Evolutionary conservation across 2,113 vertebrate genomes (phyloP).

Genomic region (Brachyhypopomus occidentalis): DNA sequence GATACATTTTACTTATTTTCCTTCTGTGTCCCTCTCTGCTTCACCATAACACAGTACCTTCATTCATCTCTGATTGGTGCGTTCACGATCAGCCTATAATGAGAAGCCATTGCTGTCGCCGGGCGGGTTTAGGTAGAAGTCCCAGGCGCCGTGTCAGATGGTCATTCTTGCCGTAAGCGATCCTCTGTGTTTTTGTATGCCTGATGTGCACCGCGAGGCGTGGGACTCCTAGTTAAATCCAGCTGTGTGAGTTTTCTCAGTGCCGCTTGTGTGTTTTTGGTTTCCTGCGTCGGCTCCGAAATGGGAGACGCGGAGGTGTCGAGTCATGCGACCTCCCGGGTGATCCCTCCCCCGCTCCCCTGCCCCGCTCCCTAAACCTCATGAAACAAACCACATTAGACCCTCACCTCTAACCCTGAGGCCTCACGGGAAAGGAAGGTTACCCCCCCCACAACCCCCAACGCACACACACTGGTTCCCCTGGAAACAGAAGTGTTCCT

Average conservation of each 20-base stretch:
- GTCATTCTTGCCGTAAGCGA: neutral
- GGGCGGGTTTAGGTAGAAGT: neutral
- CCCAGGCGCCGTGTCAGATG: neutral
- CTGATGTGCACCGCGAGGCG: conserved; percentile 36
- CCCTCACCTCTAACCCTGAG: conserved; percentile 30
- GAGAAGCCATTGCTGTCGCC: neutral
- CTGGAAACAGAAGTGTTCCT: neutral
- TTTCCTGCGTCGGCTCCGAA: conserved; percentile 50
- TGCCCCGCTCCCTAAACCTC: neutral
- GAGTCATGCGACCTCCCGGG: conserved; percentile 25
- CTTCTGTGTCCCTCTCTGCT: no score
- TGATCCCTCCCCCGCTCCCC: neutral
- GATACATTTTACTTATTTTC: no score
- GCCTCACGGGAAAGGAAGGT: conserved; percentile 1
- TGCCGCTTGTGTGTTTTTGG: conserved; percentile 50
- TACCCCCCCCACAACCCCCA: neutral
- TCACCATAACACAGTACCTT: no score
- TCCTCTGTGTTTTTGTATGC: conserved; percentile 33
- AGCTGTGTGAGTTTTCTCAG: conserved; percentile 52
- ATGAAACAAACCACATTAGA: conserved; percentile 43
- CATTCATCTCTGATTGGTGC: neutral
- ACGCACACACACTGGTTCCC: neutral
- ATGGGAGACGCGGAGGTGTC: conserved; percentile 44
- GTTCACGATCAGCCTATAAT: neutral
- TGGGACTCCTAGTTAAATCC: conserved; percentile 50